Evolutionary conservation across 2,113 vertebrate genomes (phyloP).

Genomic region (Erinaceus europaeus): DNA sequence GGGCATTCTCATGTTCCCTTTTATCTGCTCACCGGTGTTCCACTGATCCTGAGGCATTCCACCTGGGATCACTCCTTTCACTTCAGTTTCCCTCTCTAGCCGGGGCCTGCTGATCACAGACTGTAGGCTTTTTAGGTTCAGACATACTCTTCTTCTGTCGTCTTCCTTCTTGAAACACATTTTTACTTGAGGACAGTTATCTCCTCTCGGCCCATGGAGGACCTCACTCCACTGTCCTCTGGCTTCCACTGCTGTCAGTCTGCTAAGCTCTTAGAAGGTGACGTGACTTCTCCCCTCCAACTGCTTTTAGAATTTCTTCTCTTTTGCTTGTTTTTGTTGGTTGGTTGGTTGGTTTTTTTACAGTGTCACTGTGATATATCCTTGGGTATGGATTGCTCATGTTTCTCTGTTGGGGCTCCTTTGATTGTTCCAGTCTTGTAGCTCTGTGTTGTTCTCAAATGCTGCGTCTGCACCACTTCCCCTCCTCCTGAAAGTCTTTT

Average conservation of each 20-base stretch:
- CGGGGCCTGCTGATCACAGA: background rate
- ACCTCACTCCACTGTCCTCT: slow-evolving; percentile 2
- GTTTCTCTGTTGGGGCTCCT: background rate
- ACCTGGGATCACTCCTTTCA: background rate
- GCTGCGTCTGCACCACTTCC: background rate
- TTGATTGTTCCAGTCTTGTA: background rate
- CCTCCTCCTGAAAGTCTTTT: background rate
- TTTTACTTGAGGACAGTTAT: background rate
- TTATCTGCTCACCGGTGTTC: background rate
- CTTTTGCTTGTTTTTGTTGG: background rate
- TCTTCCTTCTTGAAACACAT: background rate
- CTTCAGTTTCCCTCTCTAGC: no score
- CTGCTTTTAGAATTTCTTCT: background rate
- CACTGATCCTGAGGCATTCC: background rate
- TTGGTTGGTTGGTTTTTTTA: no score
- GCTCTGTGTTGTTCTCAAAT: background rate
- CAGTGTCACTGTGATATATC: background rate
- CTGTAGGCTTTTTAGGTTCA: background rate
- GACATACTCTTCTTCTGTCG: background rate
- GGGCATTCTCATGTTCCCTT: background rate
- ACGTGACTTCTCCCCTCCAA: background rate
- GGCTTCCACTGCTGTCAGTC: slow-evolving; percentile 6
- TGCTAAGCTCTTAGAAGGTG: slow-evolving; percentile 9
- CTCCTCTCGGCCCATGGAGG: background rate
- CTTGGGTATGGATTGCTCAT: background rate